These are phyloP conservation scores for Dasyprocta punctata DNA, from an alignment of 2,113 vertebrate genomes.

Conservation along the genomic window DNA sequence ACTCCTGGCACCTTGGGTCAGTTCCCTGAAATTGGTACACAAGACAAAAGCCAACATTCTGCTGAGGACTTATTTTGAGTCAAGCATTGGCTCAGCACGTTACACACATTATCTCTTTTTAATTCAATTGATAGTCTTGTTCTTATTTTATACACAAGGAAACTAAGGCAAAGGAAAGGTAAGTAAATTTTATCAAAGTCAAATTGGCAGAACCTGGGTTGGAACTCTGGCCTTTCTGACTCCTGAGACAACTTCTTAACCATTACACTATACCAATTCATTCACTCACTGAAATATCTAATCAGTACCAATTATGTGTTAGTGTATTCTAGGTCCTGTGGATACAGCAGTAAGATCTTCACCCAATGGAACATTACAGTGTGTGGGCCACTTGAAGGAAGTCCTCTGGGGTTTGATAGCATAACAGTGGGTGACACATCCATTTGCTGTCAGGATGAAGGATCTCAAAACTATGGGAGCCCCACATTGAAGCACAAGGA, in stretches of 20 bases:
- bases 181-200: slow-evolving; percentile 23
- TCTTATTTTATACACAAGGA: slow-evolving; percentile 32
- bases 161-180: background rate
- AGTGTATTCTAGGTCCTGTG: background rate
- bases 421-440: background rate
- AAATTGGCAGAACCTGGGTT: slow-evolving; percentile 12
- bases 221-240: slow-evolving; percentile 31
- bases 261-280: background rate
- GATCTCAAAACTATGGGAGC: background rate
- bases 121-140: slow-evolving; percentile 25
- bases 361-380: background rate
- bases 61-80: background rate
- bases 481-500: background rate
- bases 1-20: background rate
- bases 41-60: slow-evolving; percentile 43
- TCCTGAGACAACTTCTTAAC: slow-evolving; percentile 34
- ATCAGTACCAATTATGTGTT: background rate
- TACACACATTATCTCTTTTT: background rate
- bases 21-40: background rate
- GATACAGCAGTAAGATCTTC: background rate
- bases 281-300: slow-evolving; percentile 38
- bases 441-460: slow-evolving; percentile 17
- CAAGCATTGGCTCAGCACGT: background rate
- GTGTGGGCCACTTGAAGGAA: background rate
- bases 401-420: background rate